Base-by-base conservation (phyloP, 2,113 vertebrate species). In the Phalacrocorax pelagicus region DNA sequence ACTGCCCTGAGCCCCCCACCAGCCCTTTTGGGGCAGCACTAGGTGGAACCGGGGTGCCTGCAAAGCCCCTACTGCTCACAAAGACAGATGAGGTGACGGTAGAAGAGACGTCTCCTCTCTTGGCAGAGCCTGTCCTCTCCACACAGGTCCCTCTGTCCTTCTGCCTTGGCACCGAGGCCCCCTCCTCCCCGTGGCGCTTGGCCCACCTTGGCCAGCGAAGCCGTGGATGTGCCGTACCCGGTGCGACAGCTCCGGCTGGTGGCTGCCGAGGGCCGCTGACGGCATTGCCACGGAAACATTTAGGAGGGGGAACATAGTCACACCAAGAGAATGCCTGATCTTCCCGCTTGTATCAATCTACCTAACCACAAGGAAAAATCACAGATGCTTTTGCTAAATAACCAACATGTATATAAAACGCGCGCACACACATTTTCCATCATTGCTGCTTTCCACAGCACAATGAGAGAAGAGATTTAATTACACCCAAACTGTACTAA, bases 221-320 rank as follows among this genome's bases (percentile, higher is more conserved):
- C 78, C 0, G 63, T 0, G 2, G 72, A 18, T 8, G 51, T 13
- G 83, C 46, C 7, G 5, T 83, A 11, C 6, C 42, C 0, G 15
- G 81, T 57, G 70, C 82, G 21, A 94, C 27, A 95, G 96, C 96
- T 83, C 95, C 78, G 5, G 84, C 96, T 97, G 86, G 83, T 96
- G 97, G 96, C 81, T 86, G 91, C 88, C 6, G 13, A 70, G 77
- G 44, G 85, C 87, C 4, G 21, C 24, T 9, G 16, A 17, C 49
- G 46, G 51, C 59, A 11, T n/a, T n/a, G 29, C 22, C 49, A 11
- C 0, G 6, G 42, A 52, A 80, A 83, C 29, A 2, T 3, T 19
- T 11, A 11, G 54, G 47, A 74, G 30, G 26, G 26, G n/a, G n/a
- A 90, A 38, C 0, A 1, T 1, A 1, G 13, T 30, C 24, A 44